Evolutionary conservation across 64 coral and sea anemone genomes (phyloP).

Genomic region (Acropora yongei): DNA sequence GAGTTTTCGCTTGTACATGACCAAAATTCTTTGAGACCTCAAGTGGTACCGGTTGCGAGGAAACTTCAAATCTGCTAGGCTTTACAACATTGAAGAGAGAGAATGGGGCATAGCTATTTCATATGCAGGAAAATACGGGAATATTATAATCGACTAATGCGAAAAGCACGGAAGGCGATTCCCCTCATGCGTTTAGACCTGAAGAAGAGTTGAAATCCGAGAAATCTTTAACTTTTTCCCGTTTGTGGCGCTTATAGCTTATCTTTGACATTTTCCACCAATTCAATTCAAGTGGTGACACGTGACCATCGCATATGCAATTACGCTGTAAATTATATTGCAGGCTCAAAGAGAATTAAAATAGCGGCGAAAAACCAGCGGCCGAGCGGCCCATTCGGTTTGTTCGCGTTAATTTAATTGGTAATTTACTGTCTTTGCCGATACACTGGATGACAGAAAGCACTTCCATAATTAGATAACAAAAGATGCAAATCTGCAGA

Average conservation of each 20-base stretch:
- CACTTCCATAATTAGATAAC: background rate
- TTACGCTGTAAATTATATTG: background rate
- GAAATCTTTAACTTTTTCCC: background rate
- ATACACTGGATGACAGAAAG: background rate
- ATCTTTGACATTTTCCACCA: too few relatives aligned
- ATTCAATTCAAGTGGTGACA: too few relatives aligned
- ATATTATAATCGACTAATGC: too few relatives aligned
- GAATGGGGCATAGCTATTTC: too few relatives aligned
- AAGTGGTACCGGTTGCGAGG: background rate
- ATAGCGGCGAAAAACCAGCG: conserved; percentile 6
- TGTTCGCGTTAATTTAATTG: conserved; percentile 28
- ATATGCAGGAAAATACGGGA: too few relatives aligned
- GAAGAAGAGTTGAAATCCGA: background rate
- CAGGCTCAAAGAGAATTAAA: conserved; percentile 25
- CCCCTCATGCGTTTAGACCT: too few relatives aligned
- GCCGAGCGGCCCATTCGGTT: background rate
- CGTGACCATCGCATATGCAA: background rate
- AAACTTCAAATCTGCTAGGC: background rate
- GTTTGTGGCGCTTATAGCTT: too few relatives aligned
- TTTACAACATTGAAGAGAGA: background rate
- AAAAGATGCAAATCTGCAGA: conserved; percentile 25
- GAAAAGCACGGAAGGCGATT: too few relatives aligned
- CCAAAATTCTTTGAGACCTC: background rate
- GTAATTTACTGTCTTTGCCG: background rate
- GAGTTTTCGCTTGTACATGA: conserved; percentile 90